Conservation (phyloP, 2,113 vertebrate genomes). For the Pheucticus melanocephalus region DNA sequence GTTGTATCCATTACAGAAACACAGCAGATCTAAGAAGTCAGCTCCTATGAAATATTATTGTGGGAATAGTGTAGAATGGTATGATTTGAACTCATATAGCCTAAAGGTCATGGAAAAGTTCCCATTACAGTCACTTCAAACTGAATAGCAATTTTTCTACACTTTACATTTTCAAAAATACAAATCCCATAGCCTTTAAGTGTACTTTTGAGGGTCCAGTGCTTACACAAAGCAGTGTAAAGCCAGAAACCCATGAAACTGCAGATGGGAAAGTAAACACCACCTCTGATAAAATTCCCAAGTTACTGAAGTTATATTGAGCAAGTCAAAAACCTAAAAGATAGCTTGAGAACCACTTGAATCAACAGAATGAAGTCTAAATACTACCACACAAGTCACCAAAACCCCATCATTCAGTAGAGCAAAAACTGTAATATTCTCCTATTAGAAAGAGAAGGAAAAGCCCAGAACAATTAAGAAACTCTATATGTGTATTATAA, state of each 20-base stretch:
- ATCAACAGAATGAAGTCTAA: neutral
- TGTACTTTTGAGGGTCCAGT: neutral
- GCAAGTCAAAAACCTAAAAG: neutral
- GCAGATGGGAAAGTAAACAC: constrained; percentile 29
- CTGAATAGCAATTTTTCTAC: neutral
- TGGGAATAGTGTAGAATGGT: neutral
- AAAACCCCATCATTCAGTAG: neutral
- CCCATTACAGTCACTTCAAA: neutral
- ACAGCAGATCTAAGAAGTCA: rapidly evolving
- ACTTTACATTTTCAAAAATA: neutral
- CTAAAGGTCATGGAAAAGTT: neutral
- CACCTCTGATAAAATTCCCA: neutral
- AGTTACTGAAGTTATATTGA: neutral
- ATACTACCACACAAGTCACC: neutral
- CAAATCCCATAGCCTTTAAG: neutral
- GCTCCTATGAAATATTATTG: neutral
- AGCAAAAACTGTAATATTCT: neutral
- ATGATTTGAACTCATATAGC: neutral
- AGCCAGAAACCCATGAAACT: neutral
- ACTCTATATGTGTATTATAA: neutral
- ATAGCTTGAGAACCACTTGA: neutral
- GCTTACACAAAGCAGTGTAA: neutral
- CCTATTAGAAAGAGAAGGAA: neutral
- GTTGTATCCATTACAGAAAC: neutral
- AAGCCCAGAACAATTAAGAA: neutral